Evolutionary conservation across 2,113 vertebrate genomes (phyloP), one percentile per base, ranked within the genome.

Genomic region (Propithecus coquereli): DNA sequence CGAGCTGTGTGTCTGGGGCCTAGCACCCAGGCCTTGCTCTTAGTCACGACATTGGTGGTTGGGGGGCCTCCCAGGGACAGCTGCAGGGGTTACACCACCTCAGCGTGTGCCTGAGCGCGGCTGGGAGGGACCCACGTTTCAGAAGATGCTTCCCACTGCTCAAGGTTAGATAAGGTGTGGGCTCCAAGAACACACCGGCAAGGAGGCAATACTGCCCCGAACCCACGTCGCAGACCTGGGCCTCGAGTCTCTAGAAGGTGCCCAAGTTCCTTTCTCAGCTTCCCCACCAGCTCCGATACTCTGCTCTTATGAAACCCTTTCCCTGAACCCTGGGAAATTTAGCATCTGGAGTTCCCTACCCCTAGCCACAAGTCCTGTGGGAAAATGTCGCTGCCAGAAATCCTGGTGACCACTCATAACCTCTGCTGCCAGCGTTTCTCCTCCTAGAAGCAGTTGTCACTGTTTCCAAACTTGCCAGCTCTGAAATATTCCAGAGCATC

Each of bases 121-220:
- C 82, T 40, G 17, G 10, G 27, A 3, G 1, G 8, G 0, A 2
- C 87, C 87, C 1, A 2, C 16, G 6, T n/a, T 52, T 18, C 23
- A 1, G 5, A 45, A 9, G 45, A 0, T 4, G 13, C 52, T 68
- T n/a, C 8, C 8, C 34, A 2, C 43, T 40, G 43, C 87, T 27
- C 83, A 7, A 1, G 16, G 50, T 18, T 54, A 13, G 7, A 8
- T 11, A 0, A 6, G 3, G 1, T 3, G 2, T 4, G 1, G 1
- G 3, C 8, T 59, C 37, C 17, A 32, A 20, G 8, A 4, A 22
- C 66, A 8, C 9, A 1, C 0, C 0, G 34, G 40, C 9, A 14
- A 6, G 11, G 27, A 37, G 32, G 52, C 17, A 16, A 4, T 37
- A 5, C 1, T 12, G 3, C 37, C 80, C 84, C 6, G 25, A 4